Evolutionary conservation across 1,140 invertebrate genomes (phyloP), one percentile per base, ranked within the genome.

Genomic region (Diabrotica undecimpunctata): DNA sequence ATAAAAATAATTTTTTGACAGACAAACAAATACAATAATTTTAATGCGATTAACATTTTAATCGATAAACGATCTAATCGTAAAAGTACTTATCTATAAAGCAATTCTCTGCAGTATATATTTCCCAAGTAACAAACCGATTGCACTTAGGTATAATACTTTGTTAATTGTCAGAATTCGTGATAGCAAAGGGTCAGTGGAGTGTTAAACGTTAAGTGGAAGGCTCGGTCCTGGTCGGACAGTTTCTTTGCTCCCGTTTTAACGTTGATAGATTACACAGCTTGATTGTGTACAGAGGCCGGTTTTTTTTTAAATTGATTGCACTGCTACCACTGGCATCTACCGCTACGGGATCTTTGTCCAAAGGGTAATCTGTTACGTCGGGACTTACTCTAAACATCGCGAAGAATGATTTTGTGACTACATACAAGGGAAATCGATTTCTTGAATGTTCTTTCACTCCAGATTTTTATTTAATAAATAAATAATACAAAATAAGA

Each of bases 201-300:
- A 46, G 41, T 46, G 41, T 46, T 46, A 46, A 46, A 46, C 3
- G 41, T 46, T 46, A 46, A 46, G 41, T 46, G 41, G 41, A 10
- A 10, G n/a, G 41, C n/a, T n/a, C n/a, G 41, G 41, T 46, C 41
- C 41, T 46, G 8, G 41, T 10, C 41, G 41, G 41, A 46, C 41
- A 46, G 41, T 46, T 46, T 46, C 41, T 46, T 46, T 46, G 3
- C n/a, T 6, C 41, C 41, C 41, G 41, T 46, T 46, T 46, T 46
- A 46, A 46, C 41, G 41, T 46, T 46, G 41, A 46, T 46, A 46
- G 41, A 46, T 46, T 46, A 46, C 41, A 46, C 41, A n/a, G 41
- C 41, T 46, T 46, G 41, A 46, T 46, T 46, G 41, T 46, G 41
- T 46, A 46, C 41, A 46, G 41, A 46, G 41, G 41, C n/a, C n/a